Percentiles rank a stretch among this genome's conserved stretches.
phyloP scores from a whole-genome alignment of 2,888 invertebrate genomes.

The Hermaeophaga mercurialis region DNA sequence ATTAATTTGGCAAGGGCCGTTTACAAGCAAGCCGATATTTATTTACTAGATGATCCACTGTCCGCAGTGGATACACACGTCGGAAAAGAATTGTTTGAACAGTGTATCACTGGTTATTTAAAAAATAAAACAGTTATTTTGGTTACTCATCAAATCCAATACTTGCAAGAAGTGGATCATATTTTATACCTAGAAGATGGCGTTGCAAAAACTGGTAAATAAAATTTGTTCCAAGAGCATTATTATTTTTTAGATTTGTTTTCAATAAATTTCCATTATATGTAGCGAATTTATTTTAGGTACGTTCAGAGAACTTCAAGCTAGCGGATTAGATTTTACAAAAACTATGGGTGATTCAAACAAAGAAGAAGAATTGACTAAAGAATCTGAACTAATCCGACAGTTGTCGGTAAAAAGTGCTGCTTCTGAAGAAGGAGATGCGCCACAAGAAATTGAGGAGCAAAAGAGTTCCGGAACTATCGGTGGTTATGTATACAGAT shows the following conservation, averaged over 20 bases:
- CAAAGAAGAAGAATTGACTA: constrained; percentile 54
- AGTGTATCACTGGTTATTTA: constrained; percentile 71
- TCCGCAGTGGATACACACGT: constrained; percentile 94
- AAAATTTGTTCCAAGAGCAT: background rate
- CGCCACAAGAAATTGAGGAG: constrained; percentile 60
- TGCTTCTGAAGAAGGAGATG: constrained; percentile 55
- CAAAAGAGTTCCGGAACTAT: constrained; percentile 66
- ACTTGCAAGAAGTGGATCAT: constrained; percentile 66
- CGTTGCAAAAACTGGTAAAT: constrained; percentile 61
- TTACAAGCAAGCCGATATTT: constrained; percentile 85
- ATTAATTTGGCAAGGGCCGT: constrained; percentile 87
- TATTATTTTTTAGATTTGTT: background rate
- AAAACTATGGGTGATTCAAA: constrained; percentile 65
- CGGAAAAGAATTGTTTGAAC: constrained; percentile 85
- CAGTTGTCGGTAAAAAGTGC: constrained; percentile 63
- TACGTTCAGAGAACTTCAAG: constrained; percentile 73
- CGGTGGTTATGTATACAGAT: constrained; percentile 63
- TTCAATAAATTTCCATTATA: constrained; percentile 6
- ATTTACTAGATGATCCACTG: constrained; percentile 88
- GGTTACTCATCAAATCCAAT: constrained; percentile 78
- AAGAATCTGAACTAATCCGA: constrained; percentile 43
- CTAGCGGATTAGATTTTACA: constrained; percentile 78
- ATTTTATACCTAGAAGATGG: constrained; percentile 67
- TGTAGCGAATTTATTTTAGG: constrained; percentile 38
- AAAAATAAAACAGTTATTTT: constrained; percentile 74